Evolutionary conservation across 1,140 invertebrate species (phyloP).

Genomic region (Drosophila grimshawi): DNA sequence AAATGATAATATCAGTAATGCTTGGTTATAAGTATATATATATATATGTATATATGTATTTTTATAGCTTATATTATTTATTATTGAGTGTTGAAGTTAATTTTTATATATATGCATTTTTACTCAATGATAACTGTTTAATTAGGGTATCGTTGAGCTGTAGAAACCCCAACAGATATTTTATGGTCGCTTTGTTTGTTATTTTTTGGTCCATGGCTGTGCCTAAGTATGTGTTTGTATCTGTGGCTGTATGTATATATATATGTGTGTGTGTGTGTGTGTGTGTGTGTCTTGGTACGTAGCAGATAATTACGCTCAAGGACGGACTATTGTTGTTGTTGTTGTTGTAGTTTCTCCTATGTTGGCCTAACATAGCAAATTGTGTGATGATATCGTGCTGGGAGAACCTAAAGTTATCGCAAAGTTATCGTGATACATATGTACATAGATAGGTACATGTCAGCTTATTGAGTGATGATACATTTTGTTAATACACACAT

Average conservation of each 20-base stretch:
- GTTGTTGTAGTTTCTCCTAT: constrained; percentile 5
- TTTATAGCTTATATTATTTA: neutral
- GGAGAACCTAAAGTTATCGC: constrained; percentile 10
- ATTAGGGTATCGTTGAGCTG: constrained; percentile 2
- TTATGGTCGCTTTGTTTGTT: constrained; percentile 16
- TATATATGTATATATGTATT: no score
- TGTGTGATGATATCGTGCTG: constrained; percentile 8
- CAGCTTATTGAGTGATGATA: constrained; percentile 15
- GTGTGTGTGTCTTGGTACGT: constrained; percentile 22
- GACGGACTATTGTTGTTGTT: constrained; percentile 12
- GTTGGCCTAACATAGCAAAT: constrained; percentile 1
- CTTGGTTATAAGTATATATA: no score
- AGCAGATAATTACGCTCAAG: constrained; percentile 54
- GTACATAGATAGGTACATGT: no score
- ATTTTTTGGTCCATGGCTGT: constrained; percentile 15
- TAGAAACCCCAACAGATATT: neutral
- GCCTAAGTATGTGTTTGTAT: constrained; percentile 7
- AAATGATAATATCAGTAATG: no score
- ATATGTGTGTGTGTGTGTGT: constrained; percentile 5
- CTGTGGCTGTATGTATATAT: neutral
- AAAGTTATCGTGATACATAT: constrained; percentile 25
- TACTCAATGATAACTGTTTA: neutral
- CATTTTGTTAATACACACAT: neutral
- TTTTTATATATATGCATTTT: neutral
- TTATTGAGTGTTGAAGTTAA: neutral